Percentiles rank a stretch among this genome's conserved stretches.
Conservation (phyloP, 2,797 vertebrate species). For the Notamacropus eugenii region DNA sequence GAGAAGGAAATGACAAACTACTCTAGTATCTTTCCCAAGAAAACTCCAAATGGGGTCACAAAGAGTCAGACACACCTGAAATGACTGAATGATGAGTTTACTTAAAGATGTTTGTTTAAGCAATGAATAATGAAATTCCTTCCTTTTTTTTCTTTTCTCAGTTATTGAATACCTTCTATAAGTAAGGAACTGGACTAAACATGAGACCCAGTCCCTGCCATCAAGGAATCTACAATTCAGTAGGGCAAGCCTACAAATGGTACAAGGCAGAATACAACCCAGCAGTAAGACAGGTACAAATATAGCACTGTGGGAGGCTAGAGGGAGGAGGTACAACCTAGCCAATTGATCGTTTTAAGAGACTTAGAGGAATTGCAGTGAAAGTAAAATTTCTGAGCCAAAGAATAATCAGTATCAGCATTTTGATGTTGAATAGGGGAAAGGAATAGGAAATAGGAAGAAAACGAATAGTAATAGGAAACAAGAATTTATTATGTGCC, state of each 20-base stretch:
- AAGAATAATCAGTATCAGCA: constrained; percentile 17
- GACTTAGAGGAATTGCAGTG: constrained; percentile 46
- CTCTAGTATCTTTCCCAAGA: neutral
- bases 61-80: neutral
- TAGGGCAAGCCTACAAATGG: neutral
- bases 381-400: constrained; percentile 28
- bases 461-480: neutral
- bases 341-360: constrained; percentile 5
- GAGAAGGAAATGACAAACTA: neutral
- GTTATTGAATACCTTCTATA: neutral
- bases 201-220: neutral
- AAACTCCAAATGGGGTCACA: neutral
- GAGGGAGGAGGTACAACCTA: neutral
- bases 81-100: neutral
- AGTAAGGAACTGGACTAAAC: neutral
- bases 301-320: neutral
- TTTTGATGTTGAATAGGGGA: neutral
- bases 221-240: neutral
- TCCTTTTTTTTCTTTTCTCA: neutral
- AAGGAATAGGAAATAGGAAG: neutral
- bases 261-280: neutral
- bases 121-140: neutral
- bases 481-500: neutral
- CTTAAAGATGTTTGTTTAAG: neutral
- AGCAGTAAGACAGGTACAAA: neutral